phyloP scores from a whole-genome alignment of 2,797 vertebrate genomes.

The Oreonectes daqikongensis region DNA sequence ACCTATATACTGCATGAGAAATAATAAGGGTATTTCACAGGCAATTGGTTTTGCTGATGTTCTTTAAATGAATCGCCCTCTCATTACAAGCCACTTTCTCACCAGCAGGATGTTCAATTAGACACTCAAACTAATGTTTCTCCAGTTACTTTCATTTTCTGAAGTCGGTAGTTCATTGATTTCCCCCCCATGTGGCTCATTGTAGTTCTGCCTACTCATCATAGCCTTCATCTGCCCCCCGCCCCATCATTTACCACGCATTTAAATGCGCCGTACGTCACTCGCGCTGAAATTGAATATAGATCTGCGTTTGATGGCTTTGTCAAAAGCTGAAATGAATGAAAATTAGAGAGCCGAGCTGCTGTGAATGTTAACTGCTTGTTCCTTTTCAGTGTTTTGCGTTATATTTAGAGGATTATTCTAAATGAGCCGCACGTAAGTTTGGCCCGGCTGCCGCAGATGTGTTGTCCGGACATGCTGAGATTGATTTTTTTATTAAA shows the following conservation, averaged over 20 bases:
- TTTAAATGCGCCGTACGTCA: slow-evolving; percentile 17
- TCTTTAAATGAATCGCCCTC: not conserved
- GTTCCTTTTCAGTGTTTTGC: not conserved
- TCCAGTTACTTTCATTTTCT: slow-evolving; percentile 18
- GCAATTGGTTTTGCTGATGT: not conserved
- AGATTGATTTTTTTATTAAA: not conserved
- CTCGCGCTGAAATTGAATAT: slow-evolving; percentile 8
- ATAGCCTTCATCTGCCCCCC: not conserved
- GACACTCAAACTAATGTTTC: slow-evolving; percentile 24
- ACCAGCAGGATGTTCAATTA: not conserved
- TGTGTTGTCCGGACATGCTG: slow-evolving; percentile 6
- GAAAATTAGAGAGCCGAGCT: not conserved
- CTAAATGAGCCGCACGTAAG: not conserved
- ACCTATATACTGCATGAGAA: not conserved
- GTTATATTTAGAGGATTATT: not conserved
- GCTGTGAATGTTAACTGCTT: not conserved
- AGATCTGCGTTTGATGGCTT: slow-evolving; percentile 32
- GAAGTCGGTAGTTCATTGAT: slow-evolving; percentile 19
- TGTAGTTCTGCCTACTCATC: slow-evolving; percentile 24
- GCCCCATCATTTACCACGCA: slow-evolving; percentile 18
- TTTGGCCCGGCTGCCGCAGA: not conserved
- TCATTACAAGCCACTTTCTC: slow-evolving; percentile 1
- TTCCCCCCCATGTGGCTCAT: not conserved
- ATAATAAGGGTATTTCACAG: slow-evolving; percentile 5
- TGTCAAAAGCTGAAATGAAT: slow-evolving; percentile 12